A percentile compares a stretch with the other conserved stretches of the same genome.
Conservation (phyloP, 2,113 vertebrate species). For the Pogonocichla stellata region DNA sequence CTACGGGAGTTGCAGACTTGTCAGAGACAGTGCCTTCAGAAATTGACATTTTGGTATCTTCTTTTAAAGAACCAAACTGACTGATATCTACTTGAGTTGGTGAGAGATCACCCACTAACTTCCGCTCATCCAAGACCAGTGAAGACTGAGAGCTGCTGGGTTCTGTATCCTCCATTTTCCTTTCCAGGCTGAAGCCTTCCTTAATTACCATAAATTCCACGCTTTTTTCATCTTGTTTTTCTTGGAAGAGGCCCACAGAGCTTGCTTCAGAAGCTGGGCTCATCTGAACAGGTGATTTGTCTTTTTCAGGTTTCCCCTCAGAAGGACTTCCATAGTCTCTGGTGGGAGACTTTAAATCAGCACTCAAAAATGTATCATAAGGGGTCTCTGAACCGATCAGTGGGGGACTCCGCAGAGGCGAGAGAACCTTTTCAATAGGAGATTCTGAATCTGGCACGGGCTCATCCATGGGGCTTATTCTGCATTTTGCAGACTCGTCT, state of each 20-base stretch:
- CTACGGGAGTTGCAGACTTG: conserved; percentile 90
- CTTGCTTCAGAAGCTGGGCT: conserved; percentile 72
- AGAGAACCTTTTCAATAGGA: too few species aligned
- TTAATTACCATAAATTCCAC: conserved; percentile 70
- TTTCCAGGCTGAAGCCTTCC: conserved; percentile 64
- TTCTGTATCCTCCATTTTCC: conserved; percentile 66
- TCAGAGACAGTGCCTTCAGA: conserved; percentile 95
- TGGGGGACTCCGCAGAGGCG: conserved; percentile 37
- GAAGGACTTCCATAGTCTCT: conserved; percentile 48
- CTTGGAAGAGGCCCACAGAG: conserved; percentile 65
- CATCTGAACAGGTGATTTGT: conserved; percentile 66
- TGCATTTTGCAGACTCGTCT: conserved; percentile 79
- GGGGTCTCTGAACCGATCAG: conserved; percentile 74
- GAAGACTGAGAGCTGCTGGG: conserved; percentile 62
- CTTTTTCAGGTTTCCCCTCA: conserved; percentile 63
- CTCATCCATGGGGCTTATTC: conserved; percentile 76
- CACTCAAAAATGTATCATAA: conserved; percentile 75
- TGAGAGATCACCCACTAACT: conserved; percentile 75
- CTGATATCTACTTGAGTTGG: conserved; percentile 80
- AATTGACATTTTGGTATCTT: conserved; percentile 87
- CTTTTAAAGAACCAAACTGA: conserved; percentile 84
- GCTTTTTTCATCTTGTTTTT: conserved; percentile 73
- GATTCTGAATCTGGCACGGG: too few species aligned
- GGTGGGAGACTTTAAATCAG: conserved; percentile 59
- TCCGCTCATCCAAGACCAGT: conserved; percentile 72